Conservation (phyloP, 1,140 invertebrate species). For the Drosophila carrolli region DNA sequence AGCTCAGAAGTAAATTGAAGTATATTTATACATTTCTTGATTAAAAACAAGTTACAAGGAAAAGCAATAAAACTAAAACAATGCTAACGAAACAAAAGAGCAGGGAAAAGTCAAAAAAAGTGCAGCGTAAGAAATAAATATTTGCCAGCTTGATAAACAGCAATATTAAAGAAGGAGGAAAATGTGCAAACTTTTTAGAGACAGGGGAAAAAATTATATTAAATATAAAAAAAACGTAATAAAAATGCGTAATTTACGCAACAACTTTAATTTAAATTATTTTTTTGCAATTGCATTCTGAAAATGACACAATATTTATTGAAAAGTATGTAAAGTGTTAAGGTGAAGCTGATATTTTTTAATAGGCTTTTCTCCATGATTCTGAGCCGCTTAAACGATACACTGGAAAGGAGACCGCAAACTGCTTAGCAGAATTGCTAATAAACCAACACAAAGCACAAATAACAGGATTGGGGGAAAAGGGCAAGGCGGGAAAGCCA, state of each 20-base stretch:
- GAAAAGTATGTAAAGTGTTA: too few relatives aligned
- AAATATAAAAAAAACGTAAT: too few relatives aligned
- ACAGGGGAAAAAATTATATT: background rate
- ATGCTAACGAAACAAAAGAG: background rate
- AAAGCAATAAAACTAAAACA: constrained; percentile 17
- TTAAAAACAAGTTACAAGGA: background rate
- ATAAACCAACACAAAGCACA: constrained; percentile 61
- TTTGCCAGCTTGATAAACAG: constrained; percentile 28
- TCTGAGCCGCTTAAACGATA: constrained; percentile 43
- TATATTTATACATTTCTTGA: background rate
- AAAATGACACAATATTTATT: too few relatives aligned
- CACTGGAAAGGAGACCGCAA: constrained; percentile 35
- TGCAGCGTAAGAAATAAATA: constrained; percentile 33
- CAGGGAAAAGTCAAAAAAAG: constrained; percentile 10
- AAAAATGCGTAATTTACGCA: too few relatives aligned
- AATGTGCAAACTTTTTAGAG: background rate
- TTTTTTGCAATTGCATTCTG: too few relatives aligned
- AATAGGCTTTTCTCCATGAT: background rate
- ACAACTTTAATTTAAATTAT: too few relatives aligned
- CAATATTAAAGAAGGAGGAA: constrained; percentile 29
- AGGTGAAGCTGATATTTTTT: too few relatives aligned
- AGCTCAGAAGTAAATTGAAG: background rate
- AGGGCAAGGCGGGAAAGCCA: background rate
- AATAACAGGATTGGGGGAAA: constrained; percentile 14
- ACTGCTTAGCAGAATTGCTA: constrained; percentile 66